phyloP scores from a whole-genome alignment of 2,113 vertebrate genomes.

The Ploceus nigricollis region DNA sequence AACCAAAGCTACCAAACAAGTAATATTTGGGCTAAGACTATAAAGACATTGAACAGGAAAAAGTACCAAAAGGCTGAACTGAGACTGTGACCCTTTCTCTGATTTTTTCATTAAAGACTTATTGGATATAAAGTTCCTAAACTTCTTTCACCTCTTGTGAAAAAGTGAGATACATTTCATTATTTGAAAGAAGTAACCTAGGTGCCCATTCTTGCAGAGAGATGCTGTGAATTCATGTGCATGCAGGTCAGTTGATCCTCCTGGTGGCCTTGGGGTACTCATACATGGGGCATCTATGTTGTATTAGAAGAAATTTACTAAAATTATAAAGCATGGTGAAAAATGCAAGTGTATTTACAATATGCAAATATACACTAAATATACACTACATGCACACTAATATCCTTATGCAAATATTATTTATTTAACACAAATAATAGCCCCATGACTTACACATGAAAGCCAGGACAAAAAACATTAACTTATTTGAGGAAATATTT shows the following conservation, averaged over 20 bases:
- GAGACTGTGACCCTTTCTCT: not conserved
- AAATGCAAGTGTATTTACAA: not conserved
- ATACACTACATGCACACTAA: not conserved
- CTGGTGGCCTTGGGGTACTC: not conserved
- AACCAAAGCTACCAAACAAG: not conserved
- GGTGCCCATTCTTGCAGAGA: not conserved
- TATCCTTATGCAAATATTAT: not conserved
- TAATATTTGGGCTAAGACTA: not conserved
- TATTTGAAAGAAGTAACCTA: not conserved
- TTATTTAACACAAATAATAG: not conserved
- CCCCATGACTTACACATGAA: not conserved
- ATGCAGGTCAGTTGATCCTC: not conserved
- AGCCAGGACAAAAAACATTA: not conserved
- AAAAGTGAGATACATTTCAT: not conserved
- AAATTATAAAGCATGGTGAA: not conserved
- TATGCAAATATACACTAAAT: not conserved
- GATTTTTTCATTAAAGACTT: not conserved
- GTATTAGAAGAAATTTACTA: not conserved
- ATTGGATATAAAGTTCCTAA: not conserved
- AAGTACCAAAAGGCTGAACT: not conserved
- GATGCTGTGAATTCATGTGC: not conserved
- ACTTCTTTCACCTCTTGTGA: not conserved
- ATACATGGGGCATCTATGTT: not conserved
- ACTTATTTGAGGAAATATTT: not conserved
- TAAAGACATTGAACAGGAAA: not conserved